These are phyloP conservation scores for Monopterus albus DNA, from an alignment of 2,113 vertebrate genomes.

Conservation along the genomic window DNA sequence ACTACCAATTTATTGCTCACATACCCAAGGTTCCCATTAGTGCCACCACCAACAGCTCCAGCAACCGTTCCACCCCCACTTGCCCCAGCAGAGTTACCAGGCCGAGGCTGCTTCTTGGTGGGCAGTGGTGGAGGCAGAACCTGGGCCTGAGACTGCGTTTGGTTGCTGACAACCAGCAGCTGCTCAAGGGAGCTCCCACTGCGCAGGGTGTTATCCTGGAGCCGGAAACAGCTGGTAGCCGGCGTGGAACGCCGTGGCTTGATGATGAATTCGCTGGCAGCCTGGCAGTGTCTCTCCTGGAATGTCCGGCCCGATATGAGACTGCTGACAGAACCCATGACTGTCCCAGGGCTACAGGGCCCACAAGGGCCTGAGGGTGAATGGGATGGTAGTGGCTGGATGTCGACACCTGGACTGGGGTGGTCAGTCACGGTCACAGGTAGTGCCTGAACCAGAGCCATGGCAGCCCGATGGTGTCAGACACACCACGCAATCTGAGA, in stretches of 20 bases:
- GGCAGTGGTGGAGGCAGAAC: slow-evolving; percentile 75
- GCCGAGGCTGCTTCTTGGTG: slow-evolving; percentile 78
- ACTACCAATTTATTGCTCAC: slow-evolving; percentile 83
- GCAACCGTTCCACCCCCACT: slow-evolving; percentile 1
- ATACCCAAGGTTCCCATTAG: slow-evolving; percentile 82
- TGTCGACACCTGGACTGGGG: slow-evolving; percentile 79
- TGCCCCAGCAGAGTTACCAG: slow-evolving; percentile 58
- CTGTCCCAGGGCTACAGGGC: slow-evolving; percentile 59
- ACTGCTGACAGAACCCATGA: slow-evolving; percentile 96
- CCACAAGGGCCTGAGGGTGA: slow-evolving; percentile 49
- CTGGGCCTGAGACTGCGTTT: slow-evolving; percentile 62
- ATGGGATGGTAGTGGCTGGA: slow-evolving; percentile 64
- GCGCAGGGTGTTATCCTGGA: slow-evolving; percentile 79
- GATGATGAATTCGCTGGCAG: slow-evolving; percentile 75
- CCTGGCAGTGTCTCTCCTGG: slow-evolving; percentile 84
- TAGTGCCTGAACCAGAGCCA: slow-evolving; percentile 94
- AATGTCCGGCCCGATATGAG: slow-evolving; percentile 92
- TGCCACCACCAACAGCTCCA: slow-evolving; percentile 27
- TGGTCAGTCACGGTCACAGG: slow-evolving; percentile 91
- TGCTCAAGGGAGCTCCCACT: slow-evolving; percentile 87
- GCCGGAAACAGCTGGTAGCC: slow-evolving; percentile 84
- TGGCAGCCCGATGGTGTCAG: slow-evolving; percentile 78
- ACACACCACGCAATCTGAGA: slow-evolving; percentile 82
- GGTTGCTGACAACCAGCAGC: slow-evolving; percentile 80
- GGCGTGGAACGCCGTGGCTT: slow-evolving; percentile 81